phyloP scores from a whole-genome alignment of 2,113 vertebrate species.

The Chrysochloris asiatica region DNA sequence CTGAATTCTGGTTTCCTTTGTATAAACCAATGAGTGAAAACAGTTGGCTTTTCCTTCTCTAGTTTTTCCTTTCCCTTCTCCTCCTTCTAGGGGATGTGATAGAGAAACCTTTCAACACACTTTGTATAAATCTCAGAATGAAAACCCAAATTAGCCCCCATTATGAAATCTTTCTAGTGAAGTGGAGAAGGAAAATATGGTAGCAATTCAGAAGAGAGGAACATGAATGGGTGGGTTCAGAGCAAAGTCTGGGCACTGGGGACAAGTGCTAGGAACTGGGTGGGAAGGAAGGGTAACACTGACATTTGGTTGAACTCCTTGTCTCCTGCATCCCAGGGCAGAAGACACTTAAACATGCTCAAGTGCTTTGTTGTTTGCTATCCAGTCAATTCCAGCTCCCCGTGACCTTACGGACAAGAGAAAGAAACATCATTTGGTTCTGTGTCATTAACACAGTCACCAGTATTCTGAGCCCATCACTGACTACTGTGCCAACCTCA shows the following conservation, averaged over 20 bases:
- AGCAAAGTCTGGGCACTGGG: background rate
- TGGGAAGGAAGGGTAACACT: background rate
- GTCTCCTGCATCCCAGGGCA: background rate
- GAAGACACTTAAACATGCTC: constrained; percentile 33
- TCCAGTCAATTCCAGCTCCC: background rate
- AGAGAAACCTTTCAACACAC: background rate
- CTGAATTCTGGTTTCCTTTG: background rate
- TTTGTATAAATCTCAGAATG: background rate
- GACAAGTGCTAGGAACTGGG: background rate
- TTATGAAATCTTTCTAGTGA: background rate
- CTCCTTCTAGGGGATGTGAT: background rate
- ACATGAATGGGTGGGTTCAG: background rate
- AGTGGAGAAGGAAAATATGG: background rate
- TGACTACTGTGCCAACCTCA: background rate
- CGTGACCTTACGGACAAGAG: background rate
- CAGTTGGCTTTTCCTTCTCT: background rate
- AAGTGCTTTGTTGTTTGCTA: background rate
- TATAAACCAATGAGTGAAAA: background rate
- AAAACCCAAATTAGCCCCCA: background rate
- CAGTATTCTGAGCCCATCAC: background rate
- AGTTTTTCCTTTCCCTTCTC: background rate
- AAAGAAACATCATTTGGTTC: background rate
- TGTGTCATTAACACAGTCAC: background rate
- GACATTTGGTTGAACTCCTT: no score
- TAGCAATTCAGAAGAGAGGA: background rate